These are phyloP conservation scores for Sturnira hondurensis DNA, from an alignment of 2,113 vertebrate species.

Conservation along the genomic window DNA sequence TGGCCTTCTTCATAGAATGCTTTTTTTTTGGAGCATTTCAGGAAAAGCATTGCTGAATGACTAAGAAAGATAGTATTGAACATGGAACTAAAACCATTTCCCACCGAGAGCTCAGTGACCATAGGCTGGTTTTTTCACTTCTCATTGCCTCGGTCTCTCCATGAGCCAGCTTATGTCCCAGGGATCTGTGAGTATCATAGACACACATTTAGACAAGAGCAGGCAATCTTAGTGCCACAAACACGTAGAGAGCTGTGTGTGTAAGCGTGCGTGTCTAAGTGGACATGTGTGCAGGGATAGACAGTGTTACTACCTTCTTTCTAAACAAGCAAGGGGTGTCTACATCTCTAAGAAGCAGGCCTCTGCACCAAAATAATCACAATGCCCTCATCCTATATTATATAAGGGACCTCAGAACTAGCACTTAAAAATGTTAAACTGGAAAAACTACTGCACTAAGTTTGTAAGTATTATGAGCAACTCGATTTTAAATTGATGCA, in stretches of 20 bases:
- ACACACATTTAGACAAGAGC: constrained; percentile 14
- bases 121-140: constrained; percentile 31
- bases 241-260: neutral
- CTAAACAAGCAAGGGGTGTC: neutral
- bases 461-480: neutral
- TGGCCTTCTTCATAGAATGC: constrained; percentile 49
- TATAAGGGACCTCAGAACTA: neutral
- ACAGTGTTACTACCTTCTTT: neutral
- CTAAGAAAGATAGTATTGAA: constrained; percentile 4
- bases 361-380: neutral
- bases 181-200: neutral
- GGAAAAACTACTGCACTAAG: neutral
- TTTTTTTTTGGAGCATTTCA: constrained; percentile 36
- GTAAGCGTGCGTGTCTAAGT: neutral
- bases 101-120: neutral
- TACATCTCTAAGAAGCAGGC: neutral
- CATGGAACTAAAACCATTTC: constrained; percentile 15
- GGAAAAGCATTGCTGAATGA: constrained; percentile 16
- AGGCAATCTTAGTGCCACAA: neutral
- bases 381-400: neutral
- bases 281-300: neutral
- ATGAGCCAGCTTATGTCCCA: constrained; percentile 31
- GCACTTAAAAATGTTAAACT: neutral
- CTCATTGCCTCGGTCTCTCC: constrained; percentile 52
- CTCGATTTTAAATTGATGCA: neutral